Base-by-base conservation (phyloP, 1,140 invertebrate genomes). In the Periplaneta americana region DNA sequence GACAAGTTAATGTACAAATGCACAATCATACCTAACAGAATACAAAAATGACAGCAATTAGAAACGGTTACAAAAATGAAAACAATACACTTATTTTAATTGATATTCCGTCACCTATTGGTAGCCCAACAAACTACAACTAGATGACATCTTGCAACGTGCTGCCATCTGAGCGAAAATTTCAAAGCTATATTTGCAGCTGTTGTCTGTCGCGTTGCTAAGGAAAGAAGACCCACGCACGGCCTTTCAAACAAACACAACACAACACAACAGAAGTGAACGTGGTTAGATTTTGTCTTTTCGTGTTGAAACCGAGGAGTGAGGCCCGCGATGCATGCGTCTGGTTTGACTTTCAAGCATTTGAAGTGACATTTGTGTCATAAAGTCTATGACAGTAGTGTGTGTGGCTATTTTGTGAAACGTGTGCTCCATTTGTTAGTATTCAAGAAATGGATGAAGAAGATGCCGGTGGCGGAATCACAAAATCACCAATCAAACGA, bases 401-500 rank as follows among this genome's bases (percentile, higher is more conserved):
- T n/a, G n/a, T n/a, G n/a, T n/a, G n/a, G n/a, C 22, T 66, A 66
- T 66, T 66, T 66, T 28, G 22, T 66, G 2, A 66, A 66, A 66
- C 22, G 22, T 66, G 48, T 28, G n/a, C 11, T 66, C 22, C 48
- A 2, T 28, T 66, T 66, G n/a, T 28, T 66, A 8, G 22, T 28
- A 66, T 78, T 78, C 34, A 36, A 74, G 74, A 75, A 82, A 92
- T 92, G 91, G 92, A 93, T 88, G 94, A 95, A 86, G 91, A 93
- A 86, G 93, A 94, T 86, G 91, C 91, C 82, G 91, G 91, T 85
- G 88, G 88, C 78, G 86, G 91, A 81, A 82, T 82, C 57, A 80
- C 83, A 31, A 94, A 94, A 85, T 94, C 94, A 80, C 93, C 94
- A 48, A 95, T 95, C 87, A 93, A 93, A 87, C 89, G 94, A 74